Evolutionary conservation across 2,888 invertebrate genomes (phyloP), one percentile per base, ranked within the genome.

Genomic region (Drosophila kanekoi): DNA sequence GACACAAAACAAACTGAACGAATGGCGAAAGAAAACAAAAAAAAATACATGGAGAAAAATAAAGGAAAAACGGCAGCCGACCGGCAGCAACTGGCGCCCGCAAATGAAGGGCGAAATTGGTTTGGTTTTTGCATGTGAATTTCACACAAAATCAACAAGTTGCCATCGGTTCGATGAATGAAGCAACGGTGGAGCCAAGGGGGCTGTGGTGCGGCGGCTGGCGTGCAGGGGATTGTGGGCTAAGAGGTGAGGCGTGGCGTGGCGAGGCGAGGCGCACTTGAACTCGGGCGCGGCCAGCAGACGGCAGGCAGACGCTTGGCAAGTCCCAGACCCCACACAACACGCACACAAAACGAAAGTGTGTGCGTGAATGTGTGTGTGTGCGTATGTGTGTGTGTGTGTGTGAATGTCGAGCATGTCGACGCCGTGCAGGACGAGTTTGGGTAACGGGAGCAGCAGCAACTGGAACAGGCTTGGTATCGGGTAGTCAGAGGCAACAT

Each of bases 61-160:
- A 35, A 20, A 49, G 37, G 49, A 49, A 35, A 20, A 37, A 35
- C 13, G 37, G 11, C 44, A 44, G 64, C 54, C 69, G 69, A 68
- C 37, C 74, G 69, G 72, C 70, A 72, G 72, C 70, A 72, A 70
- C 63, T 53, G 78, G 74, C 70, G 81, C 66, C 70, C 84, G 79
- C 78, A 86, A 84, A 86, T 84, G 84, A 86, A 86, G 81, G 84
- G 84, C 87, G 77, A 89, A 85, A 88, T 85, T 87, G 85, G 81
- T 81, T 85, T 82, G 88, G 88, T 87, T 84, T 84, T 85, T 85
- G 85, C 89, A 85, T 85, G 85, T 87, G 85, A 76, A 85, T 67
- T 89, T 72, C 81, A 72, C 74, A 86, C 74, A 77, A 85, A 85
- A 78, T 89, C 91, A 91, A 91, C 91, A 91, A 89, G 90, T 90